These are phyloP conservation scores for Sula dactylatra DNA, from an alignment of 2,113 vertebrate genomes.

Conservation along the genomic window DNA sequence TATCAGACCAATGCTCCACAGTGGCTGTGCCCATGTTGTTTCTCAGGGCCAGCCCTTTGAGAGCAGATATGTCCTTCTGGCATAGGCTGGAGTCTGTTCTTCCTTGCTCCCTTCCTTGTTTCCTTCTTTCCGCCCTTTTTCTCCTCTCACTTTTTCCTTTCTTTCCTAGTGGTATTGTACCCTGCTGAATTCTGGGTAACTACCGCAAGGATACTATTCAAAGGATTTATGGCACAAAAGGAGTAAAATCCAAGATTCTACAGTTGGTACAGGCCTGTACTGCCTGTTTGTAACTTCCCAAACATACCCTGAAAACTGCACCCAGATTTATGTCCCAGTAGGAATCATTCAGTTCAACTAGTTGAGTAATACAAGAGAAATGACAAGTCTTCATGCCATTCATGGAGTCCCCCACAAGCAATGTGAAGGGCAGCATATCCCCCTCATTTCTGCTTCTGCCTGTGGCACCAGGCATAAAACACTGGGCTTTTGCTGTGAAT, in stretches of 20 bases:
- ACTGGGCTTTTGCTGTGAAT: accelerated
- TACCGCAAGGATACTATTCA: background rate
- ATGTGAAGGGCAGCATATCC: background rate
- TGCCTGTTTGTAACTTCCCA: background rate
- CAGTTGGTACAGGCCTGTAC: background rate
- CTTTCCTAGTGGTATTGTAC: background rate
- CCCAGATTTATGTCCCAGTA: background rate
- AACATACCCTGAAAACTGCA: background rate
- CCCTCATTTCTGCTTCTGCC: background rate
- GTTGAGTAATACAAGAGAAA: background rate
- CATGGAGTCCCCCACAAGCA: background rate
- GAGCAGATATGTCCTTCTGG: background rate
- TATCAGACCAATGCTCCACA: background rate
- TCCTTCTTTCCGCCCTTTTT: background rate
- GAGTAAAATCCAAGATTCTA: background rate
- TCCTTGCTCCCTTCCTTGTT: background rate
- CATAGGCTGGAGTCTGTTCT: background rate
- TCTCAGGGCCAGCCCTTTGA: background rate
- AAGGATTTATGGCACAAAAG: background rate
- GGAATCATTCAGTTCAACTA: background rate
- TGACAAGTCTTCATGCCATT: background rate
- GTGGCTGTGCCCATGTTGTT: background rate
- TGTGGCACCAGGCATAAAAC: background rate
- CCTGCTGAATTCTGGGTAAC: background rate
- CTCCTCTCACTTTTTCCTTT: background rate